Conservation (phyloP, 2,888 invertebrate species). For the Isoperla grammatica region DNA sequence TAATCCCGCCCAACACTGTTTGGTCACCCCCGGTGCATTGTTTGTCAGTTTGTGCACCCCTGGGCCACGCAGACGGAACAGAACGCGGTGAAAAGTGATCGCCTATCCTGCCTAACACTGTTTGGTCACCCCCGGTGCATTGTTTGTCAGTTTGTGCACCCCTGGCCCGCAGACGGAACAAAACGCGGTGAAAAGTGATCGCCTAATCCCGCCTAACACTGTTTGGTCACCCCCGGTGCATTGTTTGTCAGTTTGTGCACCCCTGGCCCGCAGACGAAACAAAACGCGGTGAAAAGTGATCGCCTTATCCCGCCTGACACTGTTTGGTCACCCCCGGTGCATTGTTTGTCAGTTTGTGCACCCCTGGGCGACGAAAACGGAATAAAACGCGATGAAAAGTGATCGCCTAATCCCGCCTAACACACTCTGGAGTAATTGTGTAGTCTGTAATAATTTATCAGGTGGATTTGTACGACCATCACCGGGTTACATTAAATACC, state of each 20-base stretch:
- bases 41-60: too few species aligned
- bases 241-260: too few species aligned
- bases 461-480: not conserved
- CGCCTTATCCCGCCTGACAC: slow-evolving; percentile 9
- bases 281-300: not conserved
- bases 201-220: too few species aligned
- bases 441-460: not conserved
- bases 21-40: too few species aligned
- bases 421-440: slow-evolving; percentile 10
- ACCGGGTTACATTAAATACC: not conserved
- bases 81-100: not conserved
- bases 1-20: too few species aligned
- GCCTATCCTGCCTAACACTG: too few species aligned
- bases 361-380: not conserved
- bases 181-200: not conserved
- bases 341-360: too few species aligned
- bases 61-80: not conserved
- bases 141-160: too few species aligned
- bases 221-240: too few species aligned
- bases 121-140: too few species aligned
- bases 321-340: too few species aligned
- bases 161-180: not conserved
- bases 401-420: not conserved
- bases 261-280: not conserved
- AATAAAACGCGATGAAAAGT: not conserved